Base-by-base conservation (phyloP, 2,888 invertebrate species). In the Acholoe squamosa region DNA sequence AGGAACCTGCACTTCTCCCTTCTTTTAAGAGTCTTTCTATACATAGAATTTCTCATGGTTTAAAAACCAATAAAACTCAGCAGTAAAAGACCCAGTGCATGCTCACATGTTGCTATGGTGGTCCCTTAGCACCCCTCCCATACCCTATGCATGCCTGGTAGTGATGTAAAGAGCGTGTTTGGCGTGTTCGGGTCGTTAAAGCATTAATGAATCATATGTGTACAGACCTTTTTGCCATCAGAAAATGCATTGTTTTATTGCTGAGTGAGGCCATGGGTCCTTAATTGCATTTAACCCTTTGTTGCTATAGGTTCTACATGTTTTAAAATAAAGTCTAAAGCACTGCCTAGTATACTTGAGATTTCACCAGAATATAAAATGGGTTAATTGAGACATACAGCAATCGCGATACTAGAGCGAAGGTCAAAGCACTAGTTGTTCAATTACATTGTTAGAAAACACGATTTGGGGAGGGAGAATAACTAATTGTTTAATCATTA, bases 171-270 rank as follows among this genome's bases (percentile, higher is more conserved):
- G 80, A 80, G 80, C 80, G 43, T 80, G 80, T 80, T 34, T 43
- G 43, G 12, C 34, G 1, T 80, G 80, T 19, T 31, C n/a, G n/a
- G 34, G 80, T 80, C 80, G 19, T 80, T 80, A 80, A 10, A 14
- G 1, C 80, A 80, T 80, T 80, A 80, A 80, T 80, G 80, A 80
- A 80, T 80, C 80, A 43, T 80, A 80, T 80, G 80, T 80, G 43
- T 43, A 43, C 80, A 33, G 80, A 33, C 80, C 43, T 19, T 80
- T 43, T 80, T 25, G 80, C 34, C 19, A 43, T 33, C 80, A 16
- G 16, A 33, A n/a, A 34, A 43, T 43, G 34, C 80, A 80, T 43
- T 80, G 80, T 80, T 80, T 80, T 43, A 43, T 25, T 34, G 34
- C 14, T n/a, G 43, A 33, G 19, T 7, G 80, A 34, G 31, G 10